A percentile compares a stretch with the other conserved stretches of the same genome.
Conservation (phyloP, 2,113 vertebrate genomes). For the Aspiorhynchus laticeps region DNA sequence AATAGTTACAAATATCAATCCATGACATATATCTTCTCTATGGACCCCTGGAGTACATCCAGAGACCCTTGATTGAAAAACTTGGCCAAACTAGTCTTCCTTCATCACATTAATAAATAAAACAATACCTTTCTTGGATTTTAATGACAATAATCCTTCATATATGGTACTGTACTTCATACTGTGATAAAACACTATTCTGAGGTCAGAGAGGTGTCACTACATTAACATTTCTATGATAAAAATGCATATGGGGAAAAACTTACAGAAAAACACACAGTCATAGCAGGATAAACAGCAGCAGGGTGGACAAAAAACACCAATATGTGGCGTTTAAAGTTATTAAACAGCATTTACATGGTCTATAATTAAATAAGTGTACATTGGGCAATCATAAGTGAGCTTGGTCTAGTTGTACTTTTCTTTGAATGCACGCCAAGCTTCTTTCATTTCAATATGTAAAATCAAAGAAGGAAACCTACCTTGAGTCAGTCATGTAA, state of each 20-base stretch:
- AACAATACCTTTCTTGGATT: neutral
- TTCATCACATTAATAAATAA: neutral
- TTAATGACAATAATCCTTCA: neutral
- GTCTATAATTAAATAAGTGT: neutral
- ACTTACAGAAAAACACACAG: neutral
- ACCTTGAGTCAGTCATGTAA: constrained; percentile 85
- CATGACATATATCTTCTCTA: neutral
- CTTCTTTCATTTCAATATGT: neutral
- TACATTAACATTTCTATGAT: neutral
- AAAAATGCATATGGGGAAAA: neutral
- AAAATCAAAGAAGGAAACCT: constrained; percentile 55
- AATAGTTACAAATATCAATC: neutral
- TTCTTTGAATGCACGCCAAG: neutral
- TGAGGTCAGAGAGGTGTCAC: neutral
- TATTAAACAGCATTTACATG: neutral
- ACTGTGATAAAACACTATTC: neutral
- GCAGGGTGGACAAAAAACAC: neutral
- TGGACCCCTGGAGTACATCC: neutral
- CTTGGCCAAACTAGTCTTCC: neutral
- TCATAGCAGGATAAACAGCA: neutral
- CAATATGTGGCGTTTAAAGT: neutral
- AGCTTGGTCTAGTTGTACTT: neutral
- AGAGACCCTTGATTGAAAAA: neutral
- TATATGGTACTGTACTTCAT: neutral
- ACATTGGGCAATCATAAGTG: neutral